Conservation (phyloP, 2,797 vertebrate species). For the Sebastes alutus region DNA sequence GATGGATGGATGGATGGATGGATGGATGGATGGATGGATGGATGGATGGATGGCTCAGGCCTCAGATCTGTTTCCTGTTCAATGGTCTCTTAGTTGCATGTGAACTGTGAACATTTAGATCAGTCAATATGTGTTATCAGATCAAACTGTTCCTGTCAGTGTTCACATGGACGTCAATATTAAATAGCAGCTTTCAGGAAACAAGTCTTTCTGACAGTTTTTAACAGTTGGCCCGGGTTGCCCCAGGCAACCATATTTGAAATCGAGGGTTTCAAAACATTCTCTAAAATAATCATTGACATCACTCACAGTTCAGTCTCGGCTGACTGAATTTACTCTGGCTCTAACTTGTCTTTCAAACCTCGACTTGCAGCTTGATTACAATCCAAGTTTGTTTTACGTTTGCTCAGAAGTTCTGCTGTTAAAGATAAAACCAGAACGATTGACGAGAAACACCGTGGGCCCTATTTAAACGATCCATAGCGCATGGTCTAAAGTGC, state of each 20-base stretch:
- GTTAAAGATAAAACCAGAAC: background rate
- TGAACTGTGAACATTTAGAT: constrained; percentile 15
- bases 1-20: background rate
- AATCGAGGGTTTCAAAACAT: background rate
- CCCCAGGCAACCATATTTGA: background rate
- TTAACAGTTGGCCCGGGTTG: background rate
- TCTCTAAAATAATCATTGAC: background rate
- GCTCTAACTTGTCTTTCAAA: background rate
- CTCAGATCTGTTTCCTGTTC: constrained; percentile 1
- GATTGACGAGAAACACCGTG: background rate
- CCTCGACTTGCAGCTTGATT: background rate
- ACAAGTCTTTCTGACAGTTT: background rate
- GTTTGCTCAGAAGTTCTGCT: background rate
- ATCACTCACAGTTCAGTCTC: background rate
- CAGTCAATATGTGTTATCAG: constrained; percentile 23
- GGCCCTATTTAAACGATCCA: too few relatives aligned
- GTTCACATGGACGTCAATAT: background rate
- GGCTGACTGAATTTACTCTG: background rate
- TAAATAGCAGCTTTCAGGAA: background rate
- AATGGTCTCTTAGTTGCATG: constrained; percentile 2
- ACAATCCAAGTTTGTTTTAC: background rate
- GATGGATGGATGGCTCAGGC: background rate
- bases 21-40: background rate
- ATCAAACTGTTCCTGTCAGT: constrained; percentile 10
- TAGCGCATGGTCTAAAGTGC: too few relatives aligned